Percentiles rank a stretch among this genome's conserved stretches.
phyloP scores from a whole-genome alignment of 2,113 vertebrate genomes.

The Seriola quinqueradiata region DNA sequence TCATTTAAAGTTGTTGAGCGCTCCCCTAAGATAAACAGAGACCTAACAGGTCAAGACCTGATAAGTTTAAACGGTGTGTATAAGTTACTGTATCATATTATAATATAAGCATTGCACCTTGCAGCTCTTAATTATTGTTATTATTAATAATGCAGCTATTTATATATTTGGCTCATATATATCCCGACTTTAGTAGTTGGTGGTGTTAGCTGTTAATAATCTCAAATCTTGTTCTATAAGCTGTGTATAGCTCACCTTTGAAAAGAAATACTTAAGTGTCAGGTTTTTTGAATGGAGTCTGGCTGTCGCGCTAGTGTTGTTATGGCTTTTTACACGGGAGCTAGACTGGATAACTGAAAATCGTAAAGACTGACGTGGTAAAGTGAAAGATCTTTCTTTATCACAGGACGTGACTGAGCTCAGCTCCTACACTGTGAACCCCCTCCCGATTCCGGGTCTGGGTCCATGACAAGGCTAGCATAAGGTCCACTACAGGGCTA shows the following conservation, averaged over 20 bases:
- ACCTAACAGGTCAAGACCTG: too few relatives aligned
- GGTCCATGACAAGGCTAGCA: not conserved
- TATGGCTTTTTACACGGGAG: not conserved
- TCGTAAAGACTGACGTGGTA: not conserved
- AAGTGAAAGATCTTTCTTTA: not conserved
- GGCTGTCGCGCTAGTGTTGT: not conserved
- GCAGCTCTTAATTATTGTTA: not conserved
- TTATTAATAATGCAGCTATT: not conserved
- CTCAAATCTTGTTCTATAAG: not conserved
- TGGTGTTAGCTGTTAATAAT: not conserved
- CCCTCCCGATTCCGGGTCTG: too few relatives aligned
- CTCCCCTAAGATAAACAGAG: too few relatives aligned
- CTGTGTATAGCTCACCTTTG: not conserved
- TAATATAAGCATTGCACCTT: not conserved
- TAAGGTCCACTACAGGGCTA: not conserved
- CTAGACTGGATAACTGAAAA: too few relatives aligned
- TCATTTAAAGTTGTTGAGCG: not conserved
- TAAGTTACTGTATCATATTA: not conserved
- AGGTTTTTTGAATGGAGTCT: not conserved
- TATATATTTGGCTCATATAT: too few relatives aligned
- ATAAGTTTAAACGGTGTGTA: not conserved
- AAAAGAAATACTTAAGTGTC: not conserved
- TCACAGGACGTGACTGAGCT: too few relatives aligned
- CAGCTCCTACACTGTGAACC: not conserved
- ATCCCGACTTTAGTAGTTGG: not conserved